Base-by-base conservation (phyloP, 2,888 invertebrate species). In the Polia nebulosa region DNA sequence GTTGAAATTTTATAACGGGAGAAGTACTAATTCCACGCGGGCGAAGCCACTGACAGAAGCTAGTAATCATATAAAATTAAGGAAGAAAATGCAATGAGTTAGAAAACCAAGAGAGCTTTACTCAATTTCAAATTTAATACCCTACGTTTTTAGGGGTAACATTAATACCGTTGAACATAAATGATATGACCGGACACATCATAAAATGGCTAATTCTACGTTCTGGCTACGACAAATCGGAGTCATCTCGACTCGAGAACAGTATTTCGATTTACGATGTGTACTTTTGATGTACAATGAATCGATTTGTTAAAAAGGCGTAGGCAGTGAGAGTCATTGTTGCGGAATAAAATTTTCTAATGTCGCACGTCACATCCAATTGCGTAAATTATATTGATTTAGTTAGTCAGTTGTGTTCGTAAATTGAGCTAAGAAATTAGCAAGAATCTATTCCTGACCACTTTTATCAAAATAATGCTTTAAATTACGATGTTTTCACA, bases 211-310 rank as follows among this genome's bases (percentile, higher is more conserved):
- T 7, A 20, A 20, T 20, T 32, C 7, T 8, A n/a, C 6, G 3
- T 20, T 32, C 15, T 52, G 32, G 7, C 20, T 32, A 52, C 52
- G 20, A 52, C 52, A 52, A 32, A 52, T 87, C 85, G 76, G 56
- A 76, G 72, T 68, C 73, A 78, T 81, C 67, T 63, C 62, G 47
- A 49, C 57, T 78, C 58, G 75, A 66, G 68, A 73, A 76, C 75
- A 79, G 72, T 75, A 68, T 76, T 62, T 76, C 77, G 72, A 81
- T 81, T 84, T 76, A 69, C 62, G 61, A 69, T 69, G 74, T 71
- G 53, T 76, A 52, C 57, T 53, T 79, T 82, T 74, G 63, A 76
- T 57, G 66, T 65, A 61, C 67, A 76, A 68, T 72, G 59, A 69
- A 72, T 72, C 59, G 63, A 71, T 75, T 71, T 62, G 67, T 72